phyloP scores from a whole-genome alignment of 1,140 invertebrate genomes.

The Lepidurus apus region DNA sequence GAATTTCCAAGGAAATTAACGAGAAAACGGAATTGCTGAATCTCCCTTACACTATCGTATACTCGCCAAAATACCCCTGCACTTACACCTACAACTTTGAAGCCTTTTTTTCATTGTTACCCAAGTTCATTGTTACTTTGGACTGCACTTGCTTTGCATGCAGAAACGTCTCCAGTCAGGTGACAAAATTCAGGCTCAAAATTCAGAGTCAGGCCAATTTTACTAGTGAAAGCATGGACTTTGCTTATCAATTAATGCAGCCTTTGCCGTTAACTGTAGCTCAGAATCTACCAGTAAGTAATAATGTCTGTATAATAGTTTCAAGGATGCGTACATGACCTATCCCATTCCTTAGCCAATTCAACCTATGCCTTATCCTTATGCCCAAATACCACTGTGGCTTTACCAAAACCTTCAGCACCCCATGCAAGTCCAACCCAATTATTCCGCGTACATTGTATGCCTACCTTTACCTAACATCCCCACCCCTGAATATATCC shows the following conservation, averaged over 20 bases:
- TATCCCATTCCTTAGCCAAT: conserved; percentile 6
- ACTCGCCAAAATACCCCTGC: no score
- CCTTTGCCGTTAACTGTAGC: neutral
- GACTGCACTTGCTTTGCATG: no score
- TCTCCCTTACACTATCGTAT: neutral
- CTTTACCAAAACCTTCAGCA: neutral
- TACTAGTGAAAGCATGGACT: no score
- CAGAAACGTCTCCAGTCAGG: no score
- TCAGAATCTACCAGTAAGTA: neutral
- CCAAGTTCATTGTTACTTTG: no score
- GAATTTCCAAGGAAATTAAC: neutral
- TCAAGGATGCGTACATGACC: neutral
- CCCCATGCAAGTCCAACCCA: neutral
- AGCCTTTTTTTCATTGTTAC: no score
- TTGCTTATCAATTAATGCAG: neutral
- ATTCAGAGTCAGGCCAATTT: no score
- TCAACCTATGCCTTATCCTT: neutral
- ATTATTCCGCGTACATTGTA: neutral
- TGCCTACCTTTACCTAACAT: neutral
- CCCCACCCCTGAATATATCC: neutral
- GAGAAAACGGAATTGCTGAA: neutral
- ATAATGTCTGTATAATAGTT: neutral
- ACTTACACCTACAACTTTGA: no score
- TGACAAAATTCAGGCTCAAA: no score
- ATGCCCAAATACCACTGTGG: neutral